A percentile compares a stretch with the other conserved stretches of the same genome.
These are phyloP conservation scores for Proisotoma minuta DNA, from an alignment of 2,888 invertebrate genomes.

Conservation along the genomic window DNA sequence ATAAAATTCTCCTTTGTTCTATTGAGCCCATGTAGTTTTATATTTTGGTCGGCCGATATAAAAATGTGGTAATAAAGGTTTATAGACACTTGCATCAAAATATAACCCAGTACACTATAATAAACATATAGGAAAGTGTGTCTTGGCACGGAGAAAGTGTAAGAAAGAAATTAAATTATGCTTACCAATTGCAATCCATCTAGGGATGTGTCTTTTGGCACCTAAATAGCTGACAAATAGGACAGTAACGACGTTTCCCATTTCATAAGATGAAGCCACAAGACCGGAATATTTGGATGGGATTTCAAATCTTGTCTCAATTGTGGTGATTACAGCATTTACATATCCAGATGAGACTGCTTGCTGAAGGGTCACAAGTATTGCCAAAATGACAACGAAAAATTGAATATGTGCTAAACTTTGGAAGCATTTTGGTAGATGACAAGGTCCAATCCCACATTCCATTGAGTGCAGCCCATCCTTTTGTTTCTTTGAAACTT, in stretches of 20 bases:
- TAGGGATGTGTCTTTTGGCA: conserved; percentile 83
- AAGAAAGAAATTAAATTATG: conserved; percentile 15
- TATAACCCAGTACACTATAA: not conserved
- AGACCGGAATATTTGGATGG: conserved; percentile 88
- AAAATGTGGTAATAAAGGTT: too few species aligned
- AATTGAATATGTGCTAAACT: conserved; percentile 80
- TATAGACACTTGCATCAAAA: not conserved
- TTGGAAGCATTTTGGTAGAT: conserved; percentile 73
- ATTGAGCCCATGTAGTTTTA: too few species aligned
- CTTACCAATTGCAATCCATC: conserved; percentile 88
- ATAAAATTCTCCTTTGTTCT: too few species aligned
- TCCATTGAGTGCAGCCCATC: conserved; percentile 62
- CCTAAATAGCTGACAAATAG: conserved; percentile 94
- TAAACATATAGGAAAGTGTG: too few species aligned
- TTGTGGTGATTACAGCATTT: conserved; percentile 93
- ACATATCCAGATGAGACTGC: conserved; percentile 86
- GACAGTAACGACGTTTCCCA: conserved; percentile 90
- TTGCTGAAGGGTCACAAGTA: conserved; percentile 85
- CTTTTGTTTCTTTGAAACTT: too few species aligned
- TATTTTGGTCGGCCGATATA: too few species aligned
- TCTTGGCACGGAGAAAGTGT: not conserved
- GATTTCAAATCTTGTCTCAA: conserved; percentile 87
- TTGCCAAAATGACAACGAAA: conserved; percentile 80
- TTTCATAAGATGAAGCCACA: conserved; percentile 90
- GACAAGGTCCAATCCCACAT: conserved; percentile 81